Evolutionary conservation across 2,113 vertebrate genomes (phyloP).

Genomic region (Cygnus atratus): DNA sequence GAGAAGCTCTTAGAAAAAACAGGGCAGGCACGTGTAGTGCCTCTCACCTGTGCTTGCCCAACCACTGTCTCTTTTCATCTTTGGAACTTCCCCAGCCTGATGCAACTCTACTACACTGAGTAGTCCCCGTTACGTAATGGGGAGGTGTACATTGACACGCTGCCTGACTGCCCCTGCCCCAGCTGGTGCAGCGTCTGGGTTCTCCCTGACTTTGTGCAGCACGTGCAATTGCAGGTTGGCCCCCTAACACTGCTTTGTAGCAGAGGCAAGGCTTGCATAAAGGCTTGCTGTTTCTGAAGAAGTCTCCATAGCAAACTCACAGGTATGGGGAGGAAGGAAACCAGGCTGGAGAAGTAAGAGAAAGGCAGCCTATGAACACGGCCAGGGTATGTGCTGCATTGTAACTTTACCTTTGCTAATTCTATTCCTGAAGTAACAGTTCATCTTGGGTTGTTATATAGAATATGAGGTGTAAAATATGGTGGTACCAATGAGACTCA

Average conservation of each 20-base stretch:
- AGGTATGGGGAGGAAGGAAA: neutral
- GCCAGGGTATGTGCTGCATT: neutral
- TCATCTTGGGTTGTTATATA: neutral
- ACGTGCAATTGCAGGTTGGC: too few species aligned
- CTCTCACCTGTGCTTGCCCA: fast-evolving
- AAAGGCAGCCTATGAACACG: neutral
- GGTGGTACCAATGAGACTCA: neutral
- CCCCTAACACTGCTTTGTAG: fast-evolving
- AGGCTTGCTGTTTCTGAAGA: neutral
- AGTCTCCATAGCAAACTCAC: slow-evolving; percentile 48
- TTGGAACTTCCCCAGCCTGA: neutral
- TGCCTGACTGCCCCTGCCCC: neutral
- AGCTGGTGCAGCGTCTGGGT: neutral
- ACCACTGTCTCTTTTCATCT: neutral
- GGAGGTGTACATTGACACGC: fast-evolving
- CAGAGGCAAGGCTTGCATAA: neutral
- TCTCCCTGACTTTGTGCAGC: neutral
- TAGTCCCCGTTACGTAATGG: fast-evolving
- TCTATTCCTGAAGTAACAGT: neutral
- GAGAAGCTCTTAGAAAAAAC: neutral
- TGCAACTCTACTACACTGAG: neutral
- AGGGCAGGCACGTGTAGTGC: neutral
- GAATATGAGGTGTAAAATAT: fast-evolving
- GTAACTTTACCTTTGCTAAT: neutral
- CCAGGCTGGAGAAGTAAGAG: neutral